phyloP scores from a whole-genome alignment of 2,113 vertebrate genomes.

The Corythoichthys intestinalis region DNA sequence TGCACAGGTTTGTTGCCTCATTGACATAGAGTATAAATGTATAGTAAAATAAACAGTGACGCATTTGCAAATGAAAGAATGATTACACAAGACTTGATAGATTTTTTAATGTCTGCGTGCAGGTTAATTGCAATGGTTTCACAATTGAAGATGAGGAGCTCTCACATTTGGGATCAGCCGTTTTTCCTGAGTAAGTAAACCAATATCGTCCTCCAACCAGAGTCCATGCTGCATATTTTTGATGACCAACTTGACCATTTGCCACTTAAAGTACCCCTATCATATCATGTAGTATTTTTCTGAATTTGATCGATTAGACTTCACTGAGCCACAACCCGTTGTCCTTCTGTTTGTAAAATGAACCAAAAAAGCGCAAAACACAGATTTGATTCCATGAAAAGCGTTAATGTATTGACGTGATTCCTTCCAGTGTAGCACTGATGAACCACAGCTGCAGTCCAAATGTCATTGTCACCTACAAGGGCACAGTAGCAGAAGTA shows the following conservation, averaged over 20 bases:
- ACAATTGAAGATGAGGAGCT: slow-evolving; percentile 98
- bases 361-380: no score
- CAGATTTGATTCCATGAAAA: no score
- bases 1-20: slow-evolving; percentile 78
- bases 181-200: slow-evolving; percentile 90
- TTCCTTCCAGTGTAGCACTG: slow-evolving; percentile 81
- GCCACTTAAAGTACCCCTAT: neutral
- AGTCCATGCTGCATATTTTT: neutral
- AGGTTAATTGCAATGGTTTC: slow-evolving; percentile 99
- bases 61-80: neutral
- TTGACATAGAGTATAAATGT: neutral
- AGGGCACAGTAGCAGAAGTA: slow-evolving; percentile 88
- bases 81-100: neutral
- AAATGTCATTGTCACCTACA: slow-evolving; percentile 97
- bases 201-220: neutral
- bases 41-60: neutral
- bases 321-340: no score
- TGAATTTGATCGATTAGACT: no score
- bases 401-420: neutral
- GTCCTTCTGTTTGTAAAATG: no score
- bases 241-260: neutral
- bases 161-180: slow-evolving; percentile 93
- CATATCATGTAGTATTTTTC: neutral
- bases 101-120: slow-evolving; percentile 1
- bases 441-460: slow-evolving; percentile 99